Evolutionary conservation across 2,888 invertebrate genomes (phyloP), one percentile per base, ranked within the genome.

Genomic region (Megalurothrips usitatus): DNA sequence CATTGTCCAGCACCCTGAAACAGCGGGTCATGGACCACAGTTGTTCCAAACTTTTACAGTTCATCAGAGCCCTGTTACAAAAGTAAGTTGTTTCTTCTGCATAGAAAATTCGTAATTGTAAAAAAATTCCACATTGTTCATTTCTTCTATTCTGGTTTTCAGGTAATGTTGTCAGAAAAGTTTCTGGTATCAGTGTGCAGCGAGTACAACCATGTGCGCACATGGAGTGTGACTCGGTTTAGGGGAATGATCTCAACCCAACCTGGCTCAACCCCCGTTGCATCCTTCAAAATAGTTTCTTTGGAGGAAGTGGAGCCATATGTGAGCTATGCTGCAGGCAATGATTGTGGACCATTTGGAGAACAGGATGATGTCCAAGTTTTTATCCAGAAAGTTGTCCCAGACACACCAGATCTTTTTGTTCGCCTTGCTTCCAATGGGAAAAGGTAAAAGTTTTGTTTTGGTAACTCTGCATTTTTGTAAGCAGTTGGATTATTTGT

Each of bases 191-290:
- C 97, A 0, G 97, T 97, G 58, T 99, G 99, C 88, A 95, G 96
- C 83, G 98, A 99, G 86, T 98, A 98, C 88, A 98, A 98, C 88
- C 99, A 99, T 87, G 98, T 99, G 17, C 90, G 99, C 47, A 97
- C 97, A 81, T 99, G 99, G 99, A 93, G 95, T 34, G 96, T 99
- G 79, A 98, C 97, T 0, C 91, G 99, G 83, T 99, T 99, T 87
- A 91, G 98, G 68, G 98, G 99, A 12, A 98, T 99, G 98, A 96
- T 99, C 83, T 98, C 97, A 78, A 99, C 99, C 0, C 99, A 99
- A 87, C 99, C 99, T 0, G 99, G 99, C 8, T 97, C 98, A 11
- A 97, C 97, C 78, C 97, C 98, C 0, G 94, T 98, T 85, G 97
- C 99, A 0, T 98, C 98, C 11, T 99, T 98, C 88, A 98, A 98